A percentile compares a stretch with the other conserved stretches of the same genome.
Evolutionary conservation across 2,113 vertebrate genomes (phyloP).

Genomic region (Tympanuchus pallidicinctus): DNA sequence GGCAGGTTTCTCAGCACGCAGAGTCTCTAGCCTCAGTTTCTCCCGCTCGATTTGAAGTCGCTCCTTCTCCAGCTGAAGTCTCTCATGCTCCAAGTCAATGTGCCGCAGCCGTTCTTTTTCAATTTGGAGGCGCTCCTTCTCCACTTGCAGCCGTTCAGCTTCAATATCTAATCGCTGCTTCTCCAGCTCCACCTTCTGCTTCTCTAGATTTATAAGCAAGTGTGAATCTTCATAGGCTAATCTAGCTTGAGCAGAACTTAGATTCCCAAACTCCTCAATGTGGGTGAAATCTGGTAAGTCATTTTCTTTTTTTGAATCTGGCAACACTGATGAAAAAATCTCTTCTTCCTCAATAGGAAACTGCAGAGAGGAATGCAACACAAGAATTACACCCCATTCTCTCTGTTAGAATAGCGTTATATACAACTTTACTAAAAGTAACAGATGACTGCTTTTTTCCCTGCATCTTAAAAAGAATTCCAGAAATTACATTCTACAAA

Average conservation of each 20-base stretch:
- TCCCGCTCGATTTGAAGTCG: slow-evolving; percentile 90
- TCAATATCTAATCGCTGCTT: slow-evolving; percentile 90
- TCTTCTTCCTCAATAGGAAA: slow-evolving; percentile 91
- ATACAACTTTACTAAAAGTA: not conserved
- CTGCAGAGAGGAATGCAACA: slow-evolving; percentile 46
- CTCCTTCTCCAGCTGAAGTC: slow-evolving; percentile 90
- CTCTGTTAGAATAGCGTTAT: not conserved
- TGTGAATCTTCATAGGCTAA: slow-evolving; percentile 82
- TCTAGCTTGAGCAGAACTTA: slow-evolving; percentile 85
- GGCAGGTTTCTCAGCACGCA: slow-evolving; percentile 79
- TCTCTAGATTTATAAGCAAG: slow-evolving; percentile 88
- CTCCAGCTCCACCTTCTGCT: slow-evolving; percentile 91
- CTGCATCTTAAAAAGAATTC: not conserved
- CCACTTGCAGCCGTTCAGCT: slow-evolving; percentile 87
- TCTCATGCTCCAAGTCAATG: slow-evolving; percentile 86
- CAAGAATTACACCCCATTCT: not conserved
- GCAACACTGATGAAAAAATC: slow-evolving; percentile 89
- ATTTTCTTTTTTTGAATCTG: slow-evolving; percentile 87
- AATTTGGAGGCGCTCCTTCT: slow-evolving; percentile 88
- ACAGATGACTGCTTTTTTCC: not conserved
- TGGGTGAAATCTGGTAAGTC: slow-evolving; percentile 86
- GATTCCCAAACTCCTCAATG: slow-evolving; percentile 86
- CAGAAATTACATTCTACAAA: not conserved
- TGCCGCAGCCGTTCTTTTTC: slow-evolving; percentile 89
- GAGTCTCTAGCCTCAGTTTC: slow-evolving; percentile 82